Evolutionary conservation across 2,888 invertebrate species (phyloP), one percentile per base, ranked within the genome.

Genomic region (Lycia hirtaria): DNA sequence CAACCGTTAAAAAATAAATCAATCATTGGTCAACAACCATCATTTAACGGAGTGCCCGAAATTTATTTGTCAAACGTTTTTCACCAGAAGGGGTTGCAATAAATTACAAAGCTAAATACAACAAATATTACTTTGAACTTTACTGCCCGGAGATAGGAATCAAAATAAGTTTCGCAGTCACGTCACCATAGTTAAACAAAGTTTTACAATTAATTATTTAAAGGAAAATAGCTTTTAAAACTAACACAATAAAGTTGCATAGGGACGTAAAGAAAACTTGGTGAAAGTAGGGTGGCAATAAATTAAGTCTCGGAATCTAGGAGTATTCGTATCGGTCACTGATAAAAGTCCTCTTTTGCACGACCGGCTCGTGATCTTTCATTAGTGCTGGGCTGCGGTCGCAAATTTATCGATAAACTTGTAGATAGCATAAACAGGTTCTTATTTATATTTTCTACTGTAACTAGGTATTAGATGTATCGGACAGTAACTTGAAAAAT

Each of bases 341-440:
- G 87, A 88, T 87, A 88, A 87, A 87, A 85, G 84, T 87, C 81
- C 81, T 84, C 82, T 83, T 85, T 83, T 73, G 82, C 79, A 80
- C 80, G 80, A 79, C 75, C 78, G 79, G 75, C 80, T 81, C 80
- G 80, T 76, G 83, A 83, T 81, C 79, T 77, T 70, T 72, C 60
- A 28, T 48, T 76, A 80, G 86, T 67, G 81, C 66, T 73, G 84
- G 64, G 9, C 15, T 10, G 20, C 24, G 10, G 24, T 33, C 12
- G 45, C 47, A n/a, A n/a, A 53, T 9, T 47, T 69, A 60, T 76
- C 72, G 75, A 75, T 73, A 60, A 47, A 14, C 43, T 33, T 30
- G 19, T 26, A 5, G 32, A 52, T 49, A 20, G 14, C 40, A 24
- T 26, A 17, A 15, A n/a, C 41, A 26, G 26, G 41, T 26, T 15